These are phyloP conservation scores for Euplagia quadripunctaria DNA, from an alignment of 2,888 invertebrate genomes.

Conservation along the genomic window DNA sequence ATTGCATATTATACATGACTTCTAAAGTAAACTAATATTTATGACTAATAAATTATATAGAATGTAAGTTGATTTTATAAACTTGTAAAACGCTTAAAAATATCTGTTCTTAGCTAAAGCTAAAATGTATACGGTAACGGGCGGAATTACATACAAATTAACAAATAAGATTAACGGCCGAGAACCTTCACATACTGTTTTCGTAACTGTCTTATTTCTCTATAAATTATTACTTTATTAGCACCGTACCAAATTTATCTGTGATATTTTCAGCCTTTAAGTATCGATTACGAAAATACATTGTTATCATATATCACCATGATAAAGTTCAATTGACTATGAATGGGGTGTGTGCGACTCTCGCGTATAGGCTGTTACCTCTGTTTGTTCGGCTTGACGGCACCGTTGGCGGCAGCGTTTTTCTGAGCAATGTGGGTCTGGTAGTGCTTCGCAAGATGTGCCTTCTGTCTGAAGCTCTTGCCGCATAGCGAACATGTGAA, in stretches of 20 bases:
- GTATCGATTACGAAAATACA: constrained; percentile 72
- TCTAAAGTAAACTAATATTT: constrained; percentile 63
- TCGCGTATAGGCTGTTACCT: constrained; percentile 75
- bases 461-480: constrained; percentile 97
- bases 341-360: constrained; percentile 53
- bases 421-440: constrained; percentile 97
- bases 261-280: constrained; percentile 85
- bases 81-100: constrained; percentile 62
- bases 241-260: constrained; percentile 86
- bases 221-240: constrained; percentile 80
- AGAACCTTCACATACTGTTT: constrained; percentile 70
- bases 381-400: constrained; percentile 85
- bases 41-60: constrained; percentile 68
- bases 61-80: constrained; percentile 65
- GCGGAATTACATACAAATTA: constrained; percentile 85
- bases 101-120: constrained; percentile 79
- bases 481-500: constrained; percentile 98
- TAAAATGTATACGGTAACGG: constrained; percentile 86
- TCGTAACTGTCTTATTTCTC: constrained; percentile 74
- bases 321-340: constrained; percentile 83
- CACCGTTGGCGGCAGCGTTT: constrained; percentile 90
- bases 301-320: constrained; percentile 74
- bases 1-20: constrained; percentile 59
- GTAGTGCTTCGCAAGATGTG: constrained; percentile 96
- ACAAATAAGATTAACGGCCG: constrained; percentile 78